These are phyloP conservation scores for Bubo bubo DNA, from an alignment of 2,113 vertebrate genomes.

Conservation along the genomic window DNA sequence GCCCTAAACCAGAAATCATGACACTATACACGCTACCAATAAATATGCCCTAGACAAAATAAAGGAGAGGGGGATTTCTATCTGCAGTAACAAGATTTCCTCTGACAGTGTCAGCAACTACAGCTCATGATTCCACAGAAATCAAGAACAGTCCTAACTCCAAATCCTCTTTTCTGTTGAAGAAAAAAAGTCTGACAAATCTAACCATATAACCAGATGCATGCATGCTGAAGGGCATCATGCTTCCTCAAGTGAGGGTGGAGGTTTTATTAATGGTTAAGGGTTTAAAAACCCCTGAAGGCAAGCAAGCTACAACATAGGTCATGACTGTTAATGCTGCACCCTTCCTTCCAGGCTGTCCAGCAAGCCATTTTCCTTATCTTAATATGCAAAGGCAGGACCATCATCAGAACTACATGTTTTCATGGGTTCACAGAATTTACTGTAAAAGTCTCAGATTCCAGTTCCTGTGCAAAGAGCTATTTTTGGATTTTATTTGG, in stretches of 20 bases:
- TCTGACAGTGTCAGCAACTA: neutral
- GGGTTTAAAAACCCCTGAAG: neutral
- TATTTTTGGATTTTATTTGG: neutral
- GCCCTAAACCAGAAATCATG: neutral
- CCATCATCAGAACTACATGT: neutral
- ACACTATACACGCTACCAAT: neutral
- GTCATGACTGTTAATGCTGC: neutral
- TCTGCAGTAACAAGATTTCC: neutral
- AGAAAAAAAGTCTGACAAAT: neutral
- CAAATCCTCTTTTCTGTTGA: neutral
- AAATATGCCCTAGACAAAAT: neutral
- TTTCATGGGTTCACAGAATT: neutral
- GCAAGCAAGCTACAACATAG: neutral
- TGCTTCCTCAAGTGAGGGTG: neutral
- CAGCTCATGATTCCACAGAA: neutral
- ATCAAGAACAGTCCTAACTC: neutral
- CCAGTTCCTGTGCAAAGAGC: neutral
- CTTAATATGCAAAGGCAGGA: neutral
- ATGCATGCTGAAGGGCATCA: fast-evolving
- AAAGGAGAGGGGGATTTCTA: neutral
- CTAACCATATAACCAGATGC: neutral
- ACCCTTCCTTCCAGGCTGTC: neutral
- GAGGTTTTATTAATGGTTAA: neutral
- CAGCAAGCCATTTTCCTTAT: neutral
- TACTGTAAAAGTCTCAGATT: neutral